Conservation (phyloP, 2,797 vertebrate genomes). For the Lepus townsendii region DNA sequence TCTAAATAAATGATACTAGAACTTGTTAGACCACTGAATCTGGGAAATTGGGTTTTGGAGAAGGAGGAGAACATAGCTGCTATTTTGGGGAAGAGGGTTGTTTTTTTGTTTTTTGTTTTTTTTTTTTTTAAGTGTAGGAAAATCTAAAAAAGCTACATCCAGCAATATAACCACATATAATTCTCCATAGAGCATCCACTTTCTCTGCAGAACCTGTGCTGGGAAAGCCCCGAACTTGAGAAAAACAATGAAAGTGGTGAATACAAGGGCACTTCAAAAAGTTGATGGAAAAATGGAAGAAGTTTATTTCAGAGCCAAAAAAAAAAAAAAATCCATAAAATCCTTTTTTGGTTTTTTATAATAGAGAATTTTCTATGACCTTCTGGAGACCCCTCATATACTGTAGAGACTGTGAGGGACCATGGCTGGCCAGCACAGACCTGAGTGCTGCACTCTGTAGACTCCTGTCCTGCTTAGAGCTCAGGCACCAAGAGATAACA, state of each 20-base stretch:
- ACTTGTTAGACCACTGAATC: not conserved
- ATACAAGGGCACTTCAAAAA: no score
- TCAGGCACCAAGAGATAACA: not conserved
- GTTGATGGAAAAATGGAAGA: no score
- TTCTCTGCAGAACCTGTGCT: not conserved
- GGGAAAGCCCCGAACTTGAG: not conserved
- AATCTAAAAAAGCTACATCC: not conserved
- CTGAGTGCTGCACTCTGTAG: rapidly evolving
- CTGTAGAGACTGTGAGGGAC: not conserved
- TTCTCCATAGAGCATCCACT: not conserved
- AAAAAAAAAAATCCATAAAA: no score
- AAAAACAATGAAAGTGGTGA: not conserved
- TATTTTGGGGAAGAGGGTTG: not conserved
- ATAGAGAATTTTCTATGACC: no score
- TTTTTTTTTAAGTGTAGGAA: not conserved
- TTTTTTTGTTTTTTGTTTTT: no score
- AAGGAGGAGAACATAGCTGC: not conserved
- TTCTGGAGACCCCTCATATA: no score
- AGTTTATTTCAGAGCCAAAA: no score
- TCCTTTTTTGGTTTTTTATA: no score
- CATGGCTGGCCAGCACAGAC: rapidly evolving
- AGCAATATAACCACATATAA: not conserved
- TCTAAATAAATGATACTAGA: not conserved
- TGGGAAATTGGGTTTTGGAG: not conserved
- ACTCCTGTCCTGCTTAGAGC: not conserved